Evolutionary conservation across 2,797 vertebrate species (phyloP).

Genomic region (Lagorchestes hirsutus): DNA sequence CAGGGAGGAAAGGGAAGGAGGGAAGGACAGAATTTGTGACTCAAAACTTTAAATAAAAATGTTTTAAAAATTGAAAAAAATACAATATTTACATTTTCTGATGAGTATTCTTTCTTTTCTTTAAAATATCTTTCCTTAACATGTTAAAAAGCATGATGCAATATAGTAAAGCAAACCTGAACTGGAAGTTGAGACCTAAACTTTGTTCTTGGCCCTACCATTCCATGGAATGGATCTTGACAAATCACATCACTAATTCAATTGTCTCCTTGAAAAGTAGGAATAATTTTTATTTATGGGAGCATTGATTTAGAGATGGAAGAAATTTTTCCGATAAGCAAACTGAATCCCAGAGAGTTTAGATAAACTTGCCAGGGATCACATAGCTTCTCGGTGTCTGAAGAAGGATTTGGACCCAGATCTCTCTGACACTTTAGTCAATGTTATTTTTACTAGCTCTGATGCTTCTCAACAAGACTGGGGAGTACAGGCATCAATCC

Average conservation of each 20-base stretch:
- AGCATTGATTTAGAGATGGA: not conserved
- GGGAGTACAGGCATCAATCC: not conserved
- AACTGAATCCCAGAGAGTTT: not conserved
- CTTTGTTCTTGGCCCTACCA: not conserved
- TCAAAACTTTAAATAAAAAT: no score
- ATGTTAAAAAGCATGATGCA: slow-evolving; percentile 1
- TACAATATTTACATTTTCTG: not conserved
- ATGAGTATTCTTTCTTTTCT: not conserved
- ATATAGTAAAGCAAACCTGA: not conserved
- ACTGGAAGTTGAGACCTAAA: not conserved
- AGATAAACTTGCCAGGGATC: not conserved
- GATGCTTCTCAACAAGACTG: not conserved
- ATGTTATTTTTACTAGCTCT: not conserved
- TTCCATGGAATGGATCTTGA: not conserved
- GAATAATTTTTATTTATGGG: not conserved
- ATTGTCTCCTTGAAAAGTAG: not conserved
- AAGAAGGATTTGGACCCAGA: not conserved
- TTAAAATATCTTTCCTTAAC: not conserved
- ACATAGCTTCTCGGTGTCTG: not conserved
- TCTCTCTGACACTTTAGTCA: not conserved
- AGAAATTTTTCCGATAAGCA: not conserved
- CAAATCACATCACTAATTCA: not conserved
- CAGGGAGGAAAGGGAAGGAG: no score
- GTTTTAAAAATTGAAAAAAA: no score
- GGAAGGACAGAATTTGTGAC: no score